These are phyloP conservation scores for Gallinago stenura DNA, from an alignment of 2,797 vertebrate species.

Conservation along the genomic window DNA sequence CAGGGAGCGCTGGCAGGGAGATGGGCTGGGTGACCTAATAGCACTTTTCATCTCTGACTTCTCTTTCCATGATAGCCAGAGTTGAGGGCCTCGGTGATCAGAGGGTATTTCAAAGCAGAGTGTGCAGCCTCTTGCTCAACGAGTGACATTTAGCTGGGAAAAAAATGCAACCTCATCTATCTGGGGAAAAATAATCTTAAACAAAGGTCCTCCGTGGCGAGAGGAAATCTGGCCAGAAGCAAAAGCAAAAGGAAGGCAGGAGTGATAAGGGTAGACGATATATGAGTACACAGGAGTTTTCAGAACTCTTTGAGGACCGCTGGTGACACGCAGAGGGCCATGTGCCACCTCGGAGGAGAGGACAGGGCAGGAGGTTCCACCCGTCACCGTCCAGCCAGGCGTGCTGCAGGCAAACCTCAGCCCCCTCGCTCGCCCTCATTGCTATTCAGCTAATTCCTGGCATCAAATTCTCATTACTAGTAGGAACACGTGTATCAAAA, in stretches of 20 bases:
- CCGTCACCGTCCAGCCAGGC: fast-evolving
- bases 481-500: background rate
- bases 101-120: conserved; percentile 29
- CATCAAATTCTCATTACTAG: background rate
- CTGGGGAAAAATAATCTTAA: conserved; percentile 17
- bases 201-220: background rate
- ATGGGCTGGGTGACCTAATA: background rate
- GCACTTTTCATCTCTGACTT: conserved; percentile 12
- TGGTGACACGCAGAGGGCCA: fast-evolving
- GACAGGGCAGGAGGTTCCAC: background rate
- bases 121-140: background rate
- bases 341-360: background rate
- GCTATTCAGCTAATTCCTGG: background rate
- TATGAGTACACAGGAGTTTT: background rate
- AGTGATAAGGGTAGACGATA: background rate
- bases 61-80: background rate
- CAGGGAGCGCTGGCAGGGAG: background rate
- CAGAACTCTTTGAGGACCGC: background rate
- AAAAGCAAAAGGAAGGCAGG: background rate
- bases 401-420: background rate
- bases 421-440: background rate
- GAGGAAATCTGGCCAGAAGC: conserved; percentile 18
- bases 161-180: background rate
- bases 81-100: background rate
- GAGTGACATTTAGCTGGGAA: background rate